Evolutionary conservation across 2,797 vertebrate species (phyloP), one percentile per base, ranked within the genome.

Genomic region (Schizopygopsis pylzovi): DNA sequence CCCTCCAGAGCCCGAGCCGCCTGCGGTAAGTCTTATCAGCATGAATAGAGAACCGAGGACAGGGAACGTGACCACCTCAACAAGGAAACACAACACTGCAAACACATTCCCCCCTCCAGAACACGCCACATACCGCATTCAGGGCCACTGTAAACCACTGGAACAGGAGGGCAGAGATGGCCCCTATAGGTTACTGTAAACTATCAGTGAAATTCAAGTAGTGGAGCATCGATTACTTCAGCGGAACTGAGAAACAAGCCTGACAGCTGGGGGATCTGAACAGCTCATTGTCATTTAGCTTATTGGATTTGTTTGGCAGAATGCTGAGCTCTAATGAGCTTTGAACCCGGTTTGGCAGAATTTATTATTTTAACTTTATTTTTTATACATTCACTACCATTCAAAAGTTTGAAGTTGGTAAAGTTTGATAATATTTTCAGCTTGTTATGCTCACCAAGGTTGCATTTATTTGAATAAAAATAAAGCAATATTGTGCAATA

Each of bases 21-120:
- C 75, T 63, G 67, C 85, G 49, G 88, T 85, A 78, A 15, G 61
- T 67, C 84, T 91, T 91, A 92, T 91, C 90, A 61, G 88, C 49
- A 87, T 80, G 73, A 92, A 92, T 89, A 83, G 90, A 90, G 86
- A 59, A 75, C 90, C 89, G 83, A 68, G 85, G 89, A 91, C 63
- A 56, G 77, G 81, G 82, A 91, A 90, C 0, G 59, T 79, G 76
- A 88, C 68, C 12, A 18, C 76, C 84, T 88, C 39, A 82, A 78
- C 79, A 67, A 75, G 47, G 81, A 89, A 88, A 83, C 16, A 41
- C 54, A 65, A 68, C 79, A 68, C 76, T 79, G 65, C 39, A 81
- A 37, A 81, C 68, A 77, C 68, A 52, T 76, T 82, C 80, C 52
- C 11, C 45, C 45, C 81, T 81, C 41, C 59, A 67, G n/a, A 85